These are phyloP conservation scores for Drosophila bocki DNA, from an alignment of 1,140 invertebrate species.

Conservation along the genomic window DNA sequence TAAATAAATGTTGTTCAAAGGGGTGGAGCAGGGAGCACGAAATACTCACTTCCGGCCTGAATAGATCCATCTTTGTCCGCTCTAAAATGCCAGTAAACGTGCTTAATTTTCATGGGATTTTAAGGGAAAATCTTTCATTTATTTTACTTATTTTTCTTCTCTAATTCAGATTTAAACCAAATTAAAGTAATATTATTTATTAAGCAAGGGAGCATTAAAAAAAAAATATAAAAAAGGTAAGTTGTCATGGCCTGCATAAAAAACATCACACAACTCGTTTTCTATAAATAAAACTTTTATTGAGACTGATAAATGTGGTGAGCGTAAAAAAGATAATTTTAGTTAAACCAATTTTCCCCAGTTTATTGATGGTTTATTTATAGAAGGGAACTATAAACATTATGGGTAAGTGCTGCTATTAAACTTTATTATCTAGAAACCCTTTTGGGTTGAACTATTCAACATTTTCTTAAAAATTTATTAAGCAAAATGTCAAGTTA, in stretches of 20 bases:
- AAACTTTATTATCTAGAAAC: background rate
- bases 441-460: background rate
- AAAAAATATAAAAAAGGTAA: too few relatives aligned
- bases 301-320: background rate
- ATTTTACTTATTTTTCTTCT: background rate
- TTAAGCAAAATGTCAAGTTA: too few relatives aligned
- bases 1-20: constrained; percentile 53
- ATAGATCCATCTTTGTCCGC: constrained; percentile 20
- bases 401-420: background rate
- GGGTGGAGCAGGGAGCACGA: background rate
- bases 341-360: background rate
- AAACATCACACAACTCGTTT: background rate
- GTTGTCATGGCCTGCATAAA: too few relatives aligned
- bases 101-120: constrained; percentile 1
- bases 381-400: constrained; percentile 3
- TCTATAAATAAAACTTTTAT: constrained; percentile 11
- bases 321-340: constrained; percentile 5
- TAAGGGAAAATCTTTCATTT: background rate
- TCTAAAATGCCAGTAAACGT: constrained; percentile 10
- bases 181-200: too few relatives aligned
- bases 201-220: too few relatives aligned
- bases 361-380: constrained; percentile 12
- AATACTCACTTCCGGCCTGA: constrained; percentile 19
- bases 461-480: too few relatives aligned
- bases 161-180: background rate